Base-by-base conservation (phyloP, 2,797 vertebrate genomes). In the Rhyacichthys aspro region DNA sequence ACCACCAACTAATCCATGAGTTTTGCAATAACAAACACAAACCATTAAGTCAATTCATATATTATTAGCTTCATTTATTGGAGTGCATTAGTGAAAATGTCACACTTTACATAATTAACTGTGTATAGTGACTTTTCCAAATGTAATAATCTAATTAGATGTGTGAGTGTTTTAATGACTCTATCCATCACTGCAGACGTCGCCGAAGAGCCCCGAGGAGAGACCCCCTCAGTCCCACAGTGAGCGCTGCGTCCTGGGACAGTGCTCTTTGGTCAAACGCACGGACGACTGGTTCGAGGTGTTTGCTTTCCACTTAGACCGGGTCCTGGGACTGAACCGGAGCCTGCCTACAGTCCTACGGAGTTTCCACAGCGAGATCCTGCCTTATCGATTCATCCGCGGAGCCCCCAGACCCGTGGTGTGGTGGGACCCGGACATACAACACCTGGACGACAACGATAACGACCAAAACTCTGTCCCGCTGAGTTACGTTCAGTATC, bases 391-490 rank as follows among this genome's bases (percentile, higher is more conserved):
- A 58, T 98, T 93, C 86, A 97, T 85, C 0, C 63, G 89, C 0
- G 93, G 94, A 0, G 44, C 43, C 5, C 57, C 56, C 0, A 90
- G 97, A 48, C 95, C 96, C 0, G 48, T 93, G 3, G 76, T 98
- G 71, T 98, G 97, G 96, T 98, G 97, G 97, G 95, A 90, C 0
- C 93, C 95, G 0, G 93, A 94, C 5, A 93, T 98, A 49, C 91
- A 88, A 76, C 97, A 98, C 75, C 82, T 97, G 49, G 63, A 88
- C 1, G 95, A 97, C 11, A 75, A 78, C 5, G 91, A 95, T 74
- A 95, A 95, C 0, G 97, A 98, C 78, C 97, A 98, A 88, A 98
- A 98, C 85, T 98, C 96, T 1, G 91, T 97, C 1, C 73, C 88
- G 0, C 78, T 98, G 70, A 90, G 90, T 18, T 98, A 95, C 95